These are phyloP conservation scores for Thryonomys swinderianus DNA, from an alignment of 2,113 vertebrate species.

Conservation along the genomic window DNA sequence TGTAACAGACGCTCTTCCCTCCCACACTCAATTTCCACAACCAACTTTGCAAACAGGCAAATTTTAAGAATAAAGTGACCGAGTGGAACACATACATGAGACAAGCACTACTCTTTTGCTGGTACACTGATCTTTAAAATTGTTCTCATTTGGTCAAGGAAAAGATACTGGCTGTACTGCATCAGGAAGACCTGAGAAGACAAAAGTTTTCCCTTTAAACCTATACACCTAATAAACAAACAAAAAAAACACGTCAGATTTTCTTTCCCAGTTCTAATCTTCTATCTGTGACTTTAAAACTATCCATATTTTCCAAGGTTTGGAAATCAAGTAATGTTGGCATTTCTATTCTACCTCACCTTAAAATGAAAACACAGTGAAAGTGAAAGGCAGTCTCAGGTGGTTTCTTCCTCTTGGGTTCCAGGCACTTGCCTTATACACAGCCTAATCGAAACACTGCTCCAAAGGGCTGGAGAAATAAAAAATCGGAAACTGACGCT, in stretches of 20 bases:
- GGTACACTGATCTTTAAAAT: neutral
- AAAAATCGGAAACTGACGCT: neutral
- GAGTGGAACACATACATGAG: neutral
- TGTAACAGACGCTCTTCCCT: neutral
- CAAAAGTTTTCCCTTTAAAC: conserved; percentile 46
- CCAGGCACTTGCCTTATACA: neutral
- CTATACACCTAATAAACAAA: neutral
- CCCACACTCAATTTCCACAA: neutral
- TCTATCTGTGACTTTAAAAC: neutral
- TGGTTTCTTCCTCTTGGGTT: neutral
- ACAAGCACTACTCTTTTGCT: neutral
- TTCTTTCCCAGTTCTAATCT: neutral
- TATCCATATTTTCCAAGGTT: neutral
- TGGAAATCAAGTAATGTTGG: neutral
- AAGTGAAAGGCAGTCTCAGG: neutral
- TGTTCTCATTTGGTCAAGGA: neutral
- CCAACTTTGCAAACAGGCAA: neutral
- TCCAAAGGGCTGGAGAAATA: neutral
- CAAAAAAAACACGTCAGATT: neutral
- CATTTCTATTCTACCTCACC: neutral
- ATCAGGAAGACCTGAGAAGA: neutral
- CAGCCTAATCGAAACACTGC: neutral
- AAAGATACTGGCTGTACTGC: neutral
- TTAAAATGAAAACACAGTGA: neutral
- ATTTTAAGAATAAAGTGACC: neutral